phyloP scores from a whole-genome alignment of 2,888 invertebrate species.

The Cryptocephalus primarius region DNA sequence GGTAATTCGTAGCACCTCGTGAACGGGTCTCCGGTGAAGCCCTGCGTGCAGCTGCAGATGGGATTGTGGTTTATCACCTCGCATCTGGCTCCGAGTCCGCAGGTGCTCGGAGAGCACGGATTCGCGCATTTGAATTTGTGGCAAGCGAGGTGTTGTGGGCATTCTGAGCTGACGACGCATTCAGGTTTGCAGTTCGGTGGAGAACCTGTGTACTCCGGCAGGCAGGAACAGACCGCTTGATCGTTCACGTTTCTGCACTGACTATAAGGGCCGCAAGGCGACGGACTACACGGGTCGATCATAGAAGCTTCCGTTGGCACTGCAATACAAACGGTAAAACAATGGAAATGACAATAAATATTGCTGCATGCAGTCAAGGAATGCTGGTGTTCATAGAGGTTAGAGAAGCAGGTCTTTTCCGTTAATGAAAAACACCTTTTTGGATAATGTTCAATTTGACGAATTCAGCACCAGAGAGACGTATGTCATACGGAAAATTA shows the following conservation, averaged over 20 bases:
- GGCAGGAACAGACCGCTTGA: conserved; percentile 64
- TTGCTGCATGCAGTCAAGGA: too few relatives aligned
- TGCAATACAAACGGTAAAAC: conserved; percentile 6
- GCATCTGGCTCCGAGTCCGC: conserved; percentile 61
- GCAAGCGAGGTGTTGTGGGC: conserved; percentile 59
- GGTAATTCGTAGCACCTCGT: conserved; percentile 46
- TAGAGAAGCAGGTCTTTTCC: too few relatives aligned
- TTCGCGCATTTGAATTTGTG: conserved; percentile 65
- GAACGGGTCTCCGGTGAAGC: conserved; percentile 62
- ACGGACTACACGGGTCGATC: conserved; percentile 56
- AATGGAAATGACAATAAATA: too few relatives aligned
- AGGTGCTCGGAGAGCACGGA: conserved; percentile 65
- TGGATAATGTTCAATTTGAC: too few relatives aligned
- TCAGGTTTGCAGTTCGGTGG: conserved; percentile 69
- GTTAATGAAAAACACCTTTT: too few relatives aligned
- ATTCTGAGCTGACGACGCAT: conserved; percentile 67
- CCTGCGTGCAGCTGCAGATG: conserved; percentile 58
- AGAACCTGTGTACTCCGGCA: conserved; percentile 55
- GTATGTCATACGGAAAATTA: too few relatives aligned
- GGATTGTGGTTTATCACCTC: conserved; percentile 67
- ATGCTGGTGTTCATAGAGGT: too few relatives aligned
- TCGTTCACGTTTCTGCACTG: conserved; percentile 54
- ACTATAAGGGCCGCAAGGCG: conserved; percentile 69
- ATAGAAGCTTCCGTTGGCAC: conserved; percentile 24
- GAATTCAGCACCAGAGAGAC: too few relatives aligned